A percentile compares a stretch with the other conserved stretches of the same genome.
phyloP scores from a whole-genome alignment of 1,140 invertebrate genomes.

The Asbolus verrucosus region DNA sequence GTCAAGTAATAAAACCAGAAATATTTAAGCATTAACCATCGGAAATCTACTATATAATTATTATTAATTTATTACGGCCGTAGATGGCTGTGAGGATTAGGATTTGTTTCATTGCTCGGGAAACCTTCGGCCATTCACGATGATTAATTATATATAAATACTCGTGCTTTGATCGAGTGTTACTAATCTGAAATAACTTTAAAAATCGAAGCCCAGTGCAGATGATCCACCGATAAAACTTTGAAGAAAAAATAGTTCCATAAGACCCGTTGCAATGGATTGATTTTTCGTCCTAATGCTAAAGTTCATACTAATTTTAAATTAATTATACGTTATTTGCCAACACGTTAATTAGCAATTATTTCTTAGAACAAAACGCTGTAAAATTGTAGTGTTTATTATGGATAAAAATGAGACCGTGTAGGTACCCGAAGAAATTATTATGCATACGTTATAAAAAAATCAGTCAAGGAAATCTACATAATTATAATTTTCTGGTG shows the following conservation, averaged over 20 bases:
- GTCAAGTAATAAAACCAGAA: conserved; percentile 18
- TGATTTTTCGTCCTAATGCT: background rate
- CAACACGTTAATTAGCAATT: too few species aligned
- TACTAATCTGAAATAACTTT: conserved; percentile 24
- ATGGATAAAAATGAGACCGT: too few species aligned
- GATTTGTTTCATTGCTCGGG: conserved; percentile 28
- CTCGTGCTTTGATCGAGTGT: conserved; percentile 28
- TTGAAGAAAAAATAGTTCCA: background rate
- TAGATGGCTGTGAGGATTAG: conserved; percentile 35
- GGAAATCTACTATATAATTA: conserved; percentile 35
- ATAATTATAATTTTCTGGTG: conserved; percentile 9
- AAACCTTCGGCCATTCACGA: conserved; percentile 22
- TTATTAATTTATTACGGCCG: conserved; percentile 30
- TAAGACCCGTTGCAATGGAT: too few species aligned
- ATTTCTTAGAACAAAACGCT: too few species aligned
- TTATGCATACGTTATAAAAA: background rate
- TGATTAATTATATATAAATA: conserved; percentile 30
- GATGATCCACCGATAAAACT: conserved; percentile 16
- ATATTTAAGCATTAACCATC: conserved; percentile 33
- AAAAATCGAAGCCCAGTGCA: background rate
- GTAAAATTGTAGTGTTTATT: too few species aligned
- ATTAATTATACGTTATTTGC: background rate
- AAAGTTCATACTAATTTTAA: background rate
- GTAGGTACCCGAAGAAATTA: background rate
- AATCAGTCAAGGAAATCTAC: background rate